Evolutionary conservation across 2,113 vertebrate species (phyloP).

Genomic region (Gallinago jamesoni): DNA sequence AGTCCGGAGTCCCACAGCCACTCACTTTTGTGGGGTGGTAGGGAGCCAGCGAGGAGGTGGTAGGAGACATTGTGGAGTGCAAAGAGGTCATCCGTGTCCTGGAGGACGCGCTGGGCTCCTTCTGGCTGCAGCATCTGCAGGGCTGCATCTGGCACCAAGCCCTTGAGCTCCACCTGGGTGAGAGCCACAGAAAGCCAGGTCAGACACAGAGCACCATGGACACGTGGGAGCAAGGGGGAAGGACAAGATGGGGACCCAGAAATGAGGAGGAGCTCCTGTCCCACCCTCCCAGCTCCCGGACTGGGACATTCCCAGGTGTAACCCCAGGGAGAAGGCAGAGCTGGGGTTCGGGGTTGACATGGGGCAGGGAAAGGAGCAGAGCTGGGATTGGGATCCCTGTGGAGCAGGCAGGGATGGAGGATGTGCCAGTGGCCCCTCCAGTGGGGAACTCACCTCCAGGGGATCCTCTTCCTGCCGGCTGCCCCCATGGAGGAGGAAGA

Average conservation of each 20-base stretch:
- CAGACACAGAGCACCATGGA: not conserved
- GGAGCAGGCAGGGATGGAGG: not conserved
- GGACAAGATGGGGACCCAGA: not conserved
- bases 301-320: not conserved
- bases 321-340: not conserved
- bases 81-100: not conserved
- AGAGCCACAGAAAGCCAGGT: not conserved
- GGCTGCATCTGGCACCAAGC: fast-evolving
- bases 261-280: not conserved
- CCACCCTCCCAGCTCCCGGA: not conserved
- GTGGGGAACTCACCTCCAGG: slow-evolving; percentile 4
- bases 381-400: fast-evolving
- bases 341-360: not conserved
- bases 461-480: not conserved
- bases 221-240: fast-evolving
- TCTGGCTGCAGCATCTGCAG: not conserved
- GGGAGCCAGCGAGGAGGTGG: slow-evolving; percentile 59
- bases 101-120: not conserved
- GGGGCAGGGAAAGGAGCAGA: not conserved
- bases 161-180: not conserved
- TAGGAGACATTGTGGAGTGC: slow-evolving; percentile 16
- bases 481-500: not conserved
- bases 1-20: fast-evolving
- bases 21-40: slow-evolving; percentile 68
- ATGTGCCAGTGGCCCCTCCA: not conserved